Evolutionary conservation across 2,797 vertebrate genomes (phyloP).

Genomic region (Gadopsis marmoratus): DNA sequence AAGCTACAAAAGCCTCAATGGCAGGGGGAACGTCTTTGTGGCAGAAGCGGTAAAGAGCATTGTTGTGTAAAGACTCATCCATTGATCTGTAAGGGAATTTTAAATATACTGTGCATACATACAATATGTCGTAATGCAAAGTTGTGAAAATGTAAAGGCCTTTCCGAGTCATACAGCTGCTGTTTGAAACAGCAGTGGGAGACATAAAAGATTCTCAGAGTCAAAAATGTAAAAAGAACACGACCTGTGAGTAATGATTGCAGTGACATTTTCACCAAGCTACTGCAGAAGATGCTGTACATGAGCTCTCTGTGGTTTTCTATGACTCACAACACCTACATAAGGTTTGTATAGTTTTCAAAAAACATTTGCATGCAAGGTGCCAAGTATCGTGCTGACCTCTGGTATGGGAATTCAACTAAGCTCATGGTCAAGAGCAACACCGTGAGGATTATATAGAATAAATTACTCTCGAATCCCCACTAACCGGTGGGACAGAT

Average conservation of each 20-base stretch:
- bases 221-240: not conserved
- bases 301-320: not conserved
- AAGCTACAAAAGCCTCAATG: conserved; percentile 62
- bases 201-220: not conserved
- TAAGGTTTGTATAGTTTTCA: not conserved
- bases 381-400: not conserved
- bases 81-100: conserved; percentile 34
- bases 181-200: not conserved
- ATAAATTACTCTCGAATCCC: conserved; percentile 19
- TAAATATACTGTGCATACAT: not conserved
- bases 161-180: not conserved
- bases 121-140: not conserved
- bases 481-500: not conserved
- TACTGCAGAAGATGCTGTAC: not conserved
- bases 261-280: conserved; percentile 5
- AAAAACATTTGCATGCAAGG: not conserved
- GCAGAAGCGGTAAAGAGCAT: conserved; percentile 37
- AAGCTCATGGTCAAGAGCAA: conserved; percentile 10
- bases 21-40: conserved; percentile 33
- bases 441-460: conserved; percentile 6
- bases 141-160: not conserved
- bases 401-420: not conserved
- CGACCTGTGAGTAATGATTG: not conserved
- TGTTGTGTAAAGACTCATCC: conserved; percentile 50
- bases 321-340: conserved; percentile 1